A percentile compares a stretch with the other conserved stretches of the same genome.
These are phyloP conservation scores for Echinometra lucunter DNA, from an alignment of 53 echinoderm and acorn worm genomes.

Conservation along the genomic window DNA sequence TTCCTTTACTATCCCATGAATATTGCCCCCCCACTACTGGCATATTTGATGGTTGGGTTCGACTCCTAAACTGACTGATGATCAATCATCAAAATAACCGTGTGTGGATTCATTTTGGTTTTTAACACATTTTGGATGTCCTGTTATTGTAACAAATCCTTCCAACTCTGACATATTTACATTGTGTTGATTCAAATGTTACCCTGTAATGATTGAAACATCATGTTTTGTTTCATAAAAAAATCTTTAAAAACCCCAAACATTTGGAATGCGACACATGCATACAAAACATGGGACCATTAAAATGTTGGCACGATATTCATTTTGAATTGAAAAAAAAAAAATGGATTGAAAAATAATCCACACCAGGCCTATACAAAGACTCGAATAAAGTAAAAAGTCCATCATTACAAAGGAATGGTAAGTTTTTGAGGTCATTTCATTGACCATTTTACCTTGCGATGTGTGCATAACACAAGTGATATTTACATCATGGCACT, in stretches of 20 bases:
- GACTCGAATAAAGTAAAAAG: constrained; percentile 17
- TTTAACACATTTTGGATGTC: constrained; percentile 23
- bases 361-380: constrained; percentile 43
- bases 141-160: background rate
- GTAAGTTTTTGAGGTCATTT: constrained; percentile 31
- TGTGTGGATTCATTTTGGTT: constrained; percentile 34
- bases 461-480: constrained; percentile 35
- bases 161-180: background rate
- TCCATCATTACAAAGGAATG: constrained; percentile 51
- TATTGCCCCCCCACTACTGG: background rate
- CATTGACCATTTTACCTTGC: constrained; percentile 16
- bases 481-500: constrained; percentile 38
- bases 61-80: background rate
- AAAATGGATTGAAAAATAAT: constrained; percentile 18
- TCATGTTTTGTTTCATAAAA: background rate
- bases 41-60: constrained; percentile 11
- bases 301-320: background rate
- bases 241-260: too few relatives aligned
- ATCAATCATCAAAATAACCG: background rate
- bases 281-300: background rate
- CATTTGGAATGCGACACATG: background rate
- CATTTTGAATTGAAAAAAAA: background rate
- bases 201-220: background rate
- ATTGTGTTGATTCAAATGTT: background rate
- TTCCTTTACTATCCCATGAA: background rate